phyloP scores from a whole-genome alignment of 2,888 invertebrate species.

The Volucella inanis region DNA sequence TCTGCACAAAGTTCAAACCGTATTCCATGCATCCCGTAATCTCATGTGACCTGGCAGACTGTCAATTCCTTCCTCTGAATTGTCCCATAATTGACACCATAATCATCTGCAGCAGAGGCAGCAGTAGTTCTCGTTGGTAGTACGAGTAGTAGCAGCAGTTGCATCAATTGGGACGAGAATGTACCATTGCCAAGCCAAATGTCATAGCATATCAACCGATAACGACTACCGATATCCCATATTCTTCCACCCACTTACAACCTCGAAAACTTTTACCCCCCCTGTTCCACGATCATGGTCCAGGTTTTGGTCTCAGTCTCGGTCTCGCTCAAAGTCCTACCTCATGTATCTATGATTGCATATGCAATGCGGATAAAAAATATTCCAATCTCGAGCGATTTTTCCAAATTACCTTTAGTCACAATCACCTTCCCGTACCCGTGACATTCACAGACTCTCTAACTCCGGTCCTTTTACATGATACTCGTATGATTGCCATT shows the following conservation, averaged over 20 bases:
- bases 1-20: neutral
- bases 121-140: neutral
- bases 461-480: too few relatives aligned
- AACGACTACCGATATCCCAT: neutral
- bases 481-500: conserved; percentile 54
- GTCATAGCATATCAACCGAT: conserved; percentile 58
- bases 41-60: conserved; percentile 38
- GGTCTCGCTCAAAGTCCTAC: conserved; percentile 1
- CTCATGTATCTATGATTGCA: conserved; percentile 34
- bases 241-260: neutral
- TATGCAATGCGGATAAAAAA: conserved; percentile 52
- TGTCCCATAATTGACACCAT: conserved; percentile 62
- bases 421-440: neutral
- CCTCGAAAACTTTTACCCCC: neutral
- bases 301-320: too few relatives aligned
- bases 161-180: conserved; percentile 20
- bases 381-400: conserved; percentile 52
- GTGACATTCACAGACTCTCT: neutral
- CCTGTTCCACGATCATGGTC: too few relatives aligned
- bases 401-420: conserved; percentile 54
- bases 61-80: conserved; percentile 64
- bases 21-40: conserved; percentile 12
- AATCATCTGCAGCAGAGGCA: conserved; percentile 34
- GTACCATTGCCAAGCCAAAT: conserved; percentile 48
- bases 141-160: neutral